Conservation (phyloP, 2,113 vertebrate species). For the Ornithorhynchus anatinus region DNA sequence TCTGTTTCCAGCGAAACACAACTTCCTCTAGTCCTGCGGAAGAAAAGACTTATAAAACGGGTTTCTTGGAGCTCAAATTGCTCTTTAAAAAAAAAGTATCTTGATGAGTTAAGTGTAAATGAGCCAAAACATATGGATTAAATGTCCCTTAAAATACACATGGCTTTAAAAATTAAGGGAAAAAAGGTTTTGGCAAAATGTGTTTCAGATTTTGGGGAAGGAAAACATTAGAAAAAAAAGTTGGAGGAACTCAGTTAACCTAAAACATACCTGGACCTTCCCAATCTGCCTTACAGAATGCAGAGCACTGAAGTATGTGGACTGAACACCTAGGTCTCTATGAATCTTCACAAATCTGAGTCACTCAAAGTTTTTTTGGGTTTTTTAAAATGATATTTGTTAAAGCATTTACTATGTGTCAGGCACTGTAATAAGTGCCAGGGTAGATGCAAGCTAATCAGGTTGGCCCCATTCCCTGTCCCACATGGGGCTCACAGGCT, state of each 20-base stretch:
- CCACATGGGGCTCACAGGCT: too few species aligned
- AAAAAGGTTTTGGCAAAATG: constrained; percentile 63
- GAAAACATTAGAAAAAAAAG: constrained; percentile 65
- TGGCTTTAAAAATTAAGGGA: constrained; percentile 61
- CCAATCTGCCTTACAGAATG: constrained; percentile 23
- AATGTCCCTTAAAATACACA: constrained; percentile 67
- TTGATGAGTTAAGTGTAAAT: constrained; percentile 69
- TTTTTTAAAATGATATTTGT: too few species aligned
- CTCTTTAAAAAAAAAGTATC: constrained; percentile 67
- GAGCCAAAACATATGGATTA: constrained; percentile 68
- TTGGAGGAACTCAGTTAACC: constrained; percentile 59
- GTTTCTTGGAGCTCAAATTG: constrained; percentile 54
- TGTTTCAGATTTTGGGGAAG: constrained; percentile 67
- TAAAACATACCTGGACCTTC: constrained; percentile 64
- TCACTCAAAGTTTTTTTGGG: too few species aligned
- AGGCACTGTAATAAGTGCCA: too few species aligned
- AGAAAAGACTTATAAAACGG: constrained; percentile 58
- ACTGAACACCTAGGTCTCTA: constrained; percentile 47
- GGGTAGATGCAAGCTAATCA: too few species aligned
- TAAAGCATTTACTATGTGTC: too few species aligned
- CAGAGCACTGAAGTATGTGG: constrained; percentile 47
- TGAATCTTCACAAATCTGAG: too few species aligned
- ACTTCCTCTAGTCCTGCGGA: constrained; percentile 54
- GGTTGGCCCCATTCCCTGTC: too few species aligned
- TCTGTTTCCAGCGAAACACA: constrained; percentile 59